A percentile compares a stretch with the other conserved stretches of the same genome.
These are phyloP conservation scores for Phortica variegata DNA, from an alignment of 1,140 invertebrate genomes.

Conservation along the genomic window DNA sequence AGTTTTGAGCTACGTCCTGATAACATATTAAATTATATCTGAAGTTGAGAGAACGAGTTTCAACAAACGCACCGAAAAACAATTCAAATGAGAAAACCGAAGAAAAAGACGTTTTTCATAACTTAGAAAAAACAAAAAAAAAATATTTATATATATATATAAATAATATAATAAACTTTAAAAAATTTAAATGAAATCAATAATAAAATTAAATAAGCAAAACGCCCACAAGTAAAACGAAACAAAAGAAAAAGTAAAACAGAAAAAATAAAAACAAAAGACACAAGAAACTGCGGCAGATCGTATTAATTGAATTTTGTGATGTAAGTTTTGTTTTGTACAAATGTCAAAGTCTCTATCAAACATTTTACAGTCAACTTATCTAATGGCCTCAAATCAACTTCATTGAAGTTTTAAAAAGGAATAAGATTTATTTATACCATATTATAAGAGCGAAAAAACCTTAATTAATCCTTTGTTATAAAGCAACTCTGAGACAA, in stretches of 20 bases:
- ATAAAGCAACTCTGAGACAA: too few relatives aligned
- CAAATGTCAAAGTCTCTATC: too few relatives aligned
- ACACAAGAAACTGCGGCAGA: slow-evolving; percentile 26
- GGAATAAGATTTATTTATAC: too few relatives aligned
- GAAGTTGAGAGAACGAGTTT: slow-evolving; percentile 1
- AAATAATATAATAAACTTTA: not conserved
- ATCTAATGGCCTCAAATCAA: too few relatives aligned
- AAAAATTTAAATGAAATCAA: slow-evolving; percentile 12
- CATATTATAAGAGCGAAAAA: too few relatives aligned
- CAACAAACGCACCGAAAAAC: slow-evolving; percentile 1
- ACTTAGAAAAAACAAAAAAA: slow-evolving; percentile 9
- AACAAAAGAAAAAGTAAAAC: slow-evolving; percentile 9
- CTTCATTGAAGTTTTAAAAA: too few relatives aligned
- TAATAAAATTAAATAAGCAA: slow-evolving; percentile 1
- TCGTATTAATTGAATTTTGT: slow-evolving; percentile 38
- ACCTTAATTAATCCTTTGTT: too few relatives aligned
- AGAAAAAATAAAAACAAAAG: slow-evolving; percentile 11
- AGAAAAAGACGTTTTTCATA: slow-evolving; percentile 26
- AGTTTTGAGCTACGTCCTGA: too few relatives aligned
- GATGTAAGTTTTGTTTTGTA: slow-evolving; percentile 44
- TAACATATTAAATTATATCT: slow-evolving; percentile 1
- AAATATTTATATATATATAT: slow-evolving; percentile 17
- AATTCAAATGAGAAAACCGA: slow-evolving; percentile 33
- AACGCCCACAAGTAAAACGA: slow-evolving; percentile 18
- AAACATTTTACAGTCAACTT: too few relatives aligned